These are phyloP conservation scores for Caenorhabditis latens DNA, from an alignment of 1,140 invertebrate genomes.

Conservation along the genomic window DNA sequence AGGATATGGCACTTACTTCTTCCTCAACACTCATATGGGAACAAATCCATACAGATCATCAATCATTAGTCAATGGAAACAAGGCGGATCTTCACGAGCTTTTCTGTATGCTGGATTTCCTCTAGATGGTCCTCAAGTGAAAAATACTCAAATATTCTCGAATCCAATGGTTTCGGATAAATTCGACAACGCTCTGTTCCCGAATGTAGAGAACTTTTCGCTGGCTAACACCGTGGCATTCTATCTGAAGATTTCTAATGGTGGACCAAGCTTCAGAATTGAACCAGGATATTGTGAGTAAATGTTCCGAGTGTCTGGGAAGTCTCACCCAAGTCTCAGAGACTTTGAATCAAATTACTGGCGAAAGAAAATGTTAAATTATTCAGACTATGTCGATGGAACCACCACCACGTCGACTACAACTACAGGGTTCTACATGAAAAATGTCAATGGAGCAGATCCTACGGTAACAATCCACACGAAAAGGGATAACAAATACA, in stretches of 20 bases:
- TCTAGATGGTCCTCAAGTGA: not conserved
- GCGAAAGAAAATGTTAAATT: not conserved
- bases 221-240: not conserved
- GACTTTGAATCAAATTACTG: not conserved
- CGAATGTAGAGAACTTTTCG: not conserved
- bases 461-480: not conserved
- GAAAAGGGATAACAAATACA: not conserved
- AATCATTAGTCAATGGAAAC: not conserved
- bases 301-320: not conserved
- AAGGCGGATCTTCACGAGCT: not conserved
- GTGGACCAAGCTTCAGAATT: not conserved
- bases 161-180: not conserved
- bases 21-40: not conserved
- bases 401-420: not conserved
- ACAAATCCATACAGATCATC: not conserved
- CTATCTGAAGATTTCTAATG: not conserved
- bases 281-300: not conserved
- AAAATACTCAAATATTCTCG: constrained; percentile 7
- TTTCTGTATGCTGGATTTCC: not conserved
- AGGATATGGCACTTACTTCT: not conserved
- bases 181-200: not conserved
- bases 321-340: not conserved
- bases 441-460: not conserved
- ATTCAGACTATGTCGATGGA: not conserved
- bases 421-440: constrained; percentile 17